Evolutionary conservation across 2,888 invertebrate species (phyloP).

Genomic region (Andricus curvator): DNA sequence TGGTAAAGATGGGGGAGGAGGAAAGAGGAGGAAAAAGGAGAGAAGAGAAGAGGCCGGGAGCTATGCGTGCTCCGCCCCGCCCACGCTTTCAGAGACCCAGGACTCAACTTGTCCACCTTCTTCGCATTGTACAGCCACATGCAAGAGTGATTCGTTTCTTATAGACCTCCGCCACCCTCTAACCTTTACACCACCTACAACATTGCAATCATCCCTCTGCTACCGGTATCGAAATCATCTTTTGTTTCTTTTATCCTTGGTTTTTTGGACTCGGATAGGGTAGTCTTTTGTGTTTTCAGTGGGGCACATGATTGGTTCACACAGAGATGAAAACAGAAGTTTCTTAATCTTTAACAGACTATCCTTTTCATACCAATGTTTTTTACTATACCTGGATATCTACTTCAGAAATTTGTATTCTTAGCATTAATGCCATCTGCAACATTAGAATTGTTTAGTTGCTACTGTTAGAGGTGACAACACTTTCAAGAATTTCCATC

Average conservation of each 20-base stretch:
- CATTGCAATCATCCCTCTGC: conserved; percentile 5
- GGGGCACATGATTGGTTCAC: background rate
- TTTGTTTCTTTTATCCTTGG: background rate
- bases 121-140: conserved; percentile 70
- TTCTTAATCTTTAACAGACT: too few species aligned
- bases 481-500: too few species aligned
- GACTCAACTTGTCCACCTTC: conserved; percentile 77
- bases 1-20: conserved; percentile 48
- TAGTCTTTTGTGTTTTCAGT: background rate
- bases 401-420: too few species aligned
- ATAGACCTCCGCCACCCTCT: conserved; percentile 14
- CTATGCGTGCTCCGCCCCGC: conserved; percentile 77
- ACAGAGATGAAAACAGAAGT: background rate
- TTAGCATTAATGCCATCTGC: background rate
- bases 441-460: background rate
- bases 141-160: conserved; percentile 67
- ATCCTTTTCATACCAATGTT: too few species aligned
- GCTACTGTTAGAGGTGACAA: background rate
- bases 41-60: conserved; percentile 74
- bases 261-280: background rate
- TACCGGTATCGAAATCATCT: background rate
- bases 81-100: conserved; percentile 75
- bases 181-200: conserved; percentile 23
- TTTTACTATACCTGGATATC: too few species aligned
- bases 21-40: conserved; percentile 62